Evolutionary conservation across 1,140 invertebrate species (phyloP), one percentile per base, ranked within the genome.

Genomic region (Hormaphis cornu): DNA sequence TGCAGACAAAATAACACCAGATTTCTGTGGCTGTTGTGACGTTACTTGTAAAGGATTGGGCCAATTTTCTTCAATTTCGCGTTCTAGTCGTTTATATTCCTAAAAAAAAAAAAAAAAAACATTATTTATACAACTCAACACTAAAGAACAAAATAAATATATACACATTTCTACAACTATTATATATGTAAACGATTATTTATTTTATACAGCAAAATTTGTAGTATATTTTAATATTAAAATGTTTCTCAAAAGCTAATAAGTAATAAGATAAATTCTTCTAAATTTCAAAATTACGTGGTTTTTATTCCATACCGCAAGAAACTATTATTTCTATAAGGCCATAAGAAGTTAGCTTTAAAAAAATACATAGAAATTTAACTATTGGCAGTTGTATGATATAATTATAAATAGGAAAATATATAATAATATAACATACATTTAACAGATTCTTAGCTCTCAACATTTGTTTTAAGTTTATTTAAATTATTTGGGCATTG

Each of bases 81-180:
- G n/a, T 58, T 58, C 35, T 22, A 58, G 20, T 40, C 54, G n/a
- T 0, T 58, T 58, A 37, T 58, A 58, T 16, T 35, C 54, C 54
- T 58, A 22, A 9, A 58, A 37, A 58, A 7, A 33, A 30, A 33
- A 35, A 33, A 18, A 33, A 44, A 44, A n/a, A 44, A 44, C 14
- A 40, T 8, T 40, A 40, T 8, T 7, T 44, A 44, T 44, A 44
- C 12, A 5, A 44, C 6, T n/a, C 6, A 44, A n/a, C 6, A 44
- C 6, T 40, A 8, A 8, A 40, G 14, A 14, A 40, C 37, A 40
- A 8, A 40, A 40, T 14, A 14, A 14, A 40, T 7, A 8, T 14
- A 40, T 40, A 8, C 7, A 40, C 14, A 8, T 14, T 40, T 40
- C 37, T 40, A 8, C 14, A 40, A 40, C 14, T 8, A 40, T 8